These are phyloP conservation scores for Eulithis prunata DNA, from an alignment of 2,888 invertebrate genomes.

Conservation along the genomic window DNA sequence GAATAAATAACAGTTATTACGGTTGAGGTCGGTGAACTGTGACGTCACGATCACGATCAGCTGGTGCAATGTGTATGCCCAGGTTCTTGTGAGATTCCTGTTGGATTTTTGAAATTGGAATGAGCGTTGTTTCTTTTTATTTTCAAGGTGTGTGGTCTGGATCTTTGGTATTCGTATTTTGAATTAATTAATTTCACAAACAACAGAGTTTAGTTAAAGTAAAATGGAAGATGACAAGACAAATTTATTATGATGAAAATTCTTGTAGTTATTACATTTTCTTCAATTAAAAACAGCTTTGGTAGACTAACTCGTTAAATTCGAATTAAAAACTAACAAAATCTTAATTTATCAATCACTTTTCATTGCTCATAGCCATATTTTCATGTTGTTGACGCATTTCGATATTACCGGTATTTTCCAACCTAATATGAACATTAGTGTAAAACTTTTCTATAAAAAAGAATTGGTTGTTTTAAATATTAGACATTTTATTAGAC, in stretches of 20 bases:
- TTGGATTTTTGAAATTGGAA: slow-evolving; percentile 54
- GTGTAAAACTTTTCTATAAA: too few relatives aligned
- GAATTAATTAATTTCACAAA: not conserved
- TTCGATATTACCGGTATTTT: not conserved
- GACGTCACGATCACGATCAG: slow-evolving; percentile 79
- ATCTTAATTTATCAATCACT: not conserved
- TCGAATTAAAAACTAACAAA: slow-evolving; percentile 7
- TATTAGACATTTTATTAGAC: too few relatives aligned
- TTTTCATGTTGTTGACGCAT: slow-evolving; percentile 1
- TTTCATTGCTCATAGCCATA: not conserved
- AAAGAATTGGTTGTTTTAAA: too few relatives aligned
- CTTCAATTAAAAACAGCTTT: not conserved
- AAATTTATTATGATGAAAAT: slow-evolving; percentile 14
- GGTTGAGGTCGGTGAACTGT: slow-evolving; percentile 67
- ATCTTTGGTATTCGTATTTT: not conserved
- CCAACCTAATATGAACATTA: too few relatives aligned
- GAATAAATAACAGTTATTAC: slow-evolving; percentile 43
- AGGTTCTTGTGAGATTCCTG: slow-evolving; percentile 20
- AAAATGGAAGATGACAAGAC: not conserved
- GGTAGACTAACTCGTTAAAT: slow-evolving; percentile 6
- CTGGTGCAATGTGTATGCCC: slow-evolving; percentile 60
- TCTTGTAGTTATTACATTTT: slow-evolving; percentile 6
- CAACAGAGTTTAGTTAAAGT: not conserved
- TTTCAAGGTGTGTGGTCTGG: not conserved
- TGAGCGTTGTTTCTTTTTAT: slow-evolving; percentile 6